A percentile compares a stretch with the other conserved stretches of the same genome.
phyloP scores from a whole-genome alignment of 2,888 invertebrate genomes.

The Drosophila melanosoma region DNA sequence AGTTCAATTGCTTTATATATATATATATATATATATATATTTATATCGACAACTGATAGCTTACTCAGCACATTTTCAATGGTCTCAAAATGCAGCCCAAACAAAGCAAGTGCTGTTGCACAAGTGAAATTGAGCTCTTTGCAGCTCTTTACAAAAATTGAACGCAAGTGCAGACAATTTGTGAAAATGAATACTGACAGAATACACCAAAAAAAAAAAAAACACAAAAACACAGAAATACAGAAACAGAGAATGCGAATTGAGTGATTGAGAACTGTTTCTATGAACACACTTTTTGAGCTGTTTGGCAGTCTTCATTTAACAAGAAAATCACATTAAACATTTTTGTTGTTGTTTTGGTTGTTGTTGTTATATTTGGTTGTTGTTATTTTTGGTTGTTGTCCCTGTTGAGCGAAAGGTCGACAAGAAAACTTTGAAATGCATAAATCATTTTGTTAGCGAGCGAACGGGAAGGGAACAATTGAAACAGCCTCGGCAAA shows the following conservation, averaged over 20 bases:
- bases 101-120: neutral
- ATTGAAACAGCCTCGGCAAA: neutral
- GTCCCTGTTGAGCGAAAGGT: conserved; percentile 21
- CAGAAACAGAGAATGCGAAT: neutral
- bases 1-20: neutral
- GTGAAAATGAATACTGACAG: conserved; percentile 53
- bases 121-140: neutral
- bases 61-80: conserved; percentile 2
- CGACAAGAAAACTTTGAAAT: conserved; percentile 42
- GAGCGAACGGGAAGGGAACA: neutral
- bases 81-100: neutral
- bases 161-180: conserved; percentile 40
- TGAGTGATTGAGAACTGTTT: conserved; percentile 23
- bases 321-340: conserved; percentile 56
- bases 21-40: neutral
- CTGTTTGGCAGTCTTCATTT: conserved; percentile 31
- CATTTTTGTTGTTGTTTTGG: conserved; percentile 3
- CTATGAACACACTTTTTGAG: conserved; percentile 22
- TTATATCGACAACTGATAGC: neutral
- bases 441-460: conserved; percentile 46
- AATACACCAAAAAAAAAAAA: conserved; percentile 5
- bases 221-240: neutral
- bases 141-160: conserved; percentile 13
- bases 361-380: neutral
- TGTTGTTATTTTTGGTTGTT: conserved; percentile 4